Conservation (phyloP, 2,113 vertebrate species). For the Thomomys bottae region DNA sequence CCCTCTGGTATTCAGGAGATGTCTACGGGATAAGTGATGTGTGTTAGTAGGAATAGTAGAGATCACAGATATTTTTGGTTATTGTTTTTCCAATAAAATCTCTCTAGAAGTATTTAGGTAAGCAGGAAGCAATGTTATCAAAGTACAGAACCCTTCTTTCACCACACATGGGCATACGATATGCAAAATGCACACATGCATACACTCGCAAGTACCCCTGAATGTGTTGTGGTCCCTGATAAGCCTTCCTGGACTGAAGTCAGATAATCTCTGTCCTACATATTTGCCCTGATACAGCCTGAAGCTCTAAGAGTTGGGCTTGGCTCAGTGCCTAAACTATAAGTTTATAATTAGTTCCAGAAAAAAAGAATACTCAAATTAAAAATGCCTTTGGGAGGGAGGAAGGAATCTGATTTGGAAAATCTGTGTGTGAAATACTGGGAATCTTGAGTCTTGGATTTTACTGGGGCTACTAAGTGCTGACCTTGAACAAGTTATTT, state of each 20-base stretch:
- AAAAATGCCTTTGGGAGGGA: conserved; percentile 54
- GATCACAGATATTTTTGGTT: neutral
- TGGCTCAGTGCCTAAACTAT: conserved; percentile 34
- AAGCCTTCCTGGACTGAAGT: neutral
- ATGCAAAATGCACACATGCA: neutral
- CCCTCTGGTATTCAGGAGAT: neutral
- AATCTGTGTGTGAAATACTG: neutral
- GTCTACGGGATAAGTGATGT: neutral
- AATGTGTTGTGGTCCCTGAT: neutral
- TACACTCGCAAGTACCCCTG: fast-evolving
- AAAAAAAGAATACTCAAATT: neutral
- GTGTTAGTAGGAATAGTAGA: neutral
- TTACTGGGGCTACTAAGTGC: conserved; percentile 14
- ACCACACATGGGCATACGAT: too few relatives aligned
- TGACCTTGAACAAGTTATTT: conserved; percentile 36
- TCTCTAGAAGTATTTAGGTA: neutral
- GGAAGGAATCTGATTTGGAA: conserved; percentile 36
- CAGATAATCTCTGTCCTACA: neutral
- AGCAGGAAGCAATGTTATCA: neutral
- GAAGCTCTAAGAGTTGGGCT: neutral
- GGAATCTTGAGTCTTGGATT: conserved; percentile 6
- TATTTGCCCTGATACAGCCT: neutral
- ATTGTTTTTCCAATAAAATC: conserved; percentile 33
- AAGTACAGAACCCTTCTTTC: neutral
- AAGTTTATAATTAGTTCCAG: conserved; percentile 65